phyloP scores from a whole-genome alignment of 2,888 invertebrate genomes.

The Ectemnius continuus region DNA sequence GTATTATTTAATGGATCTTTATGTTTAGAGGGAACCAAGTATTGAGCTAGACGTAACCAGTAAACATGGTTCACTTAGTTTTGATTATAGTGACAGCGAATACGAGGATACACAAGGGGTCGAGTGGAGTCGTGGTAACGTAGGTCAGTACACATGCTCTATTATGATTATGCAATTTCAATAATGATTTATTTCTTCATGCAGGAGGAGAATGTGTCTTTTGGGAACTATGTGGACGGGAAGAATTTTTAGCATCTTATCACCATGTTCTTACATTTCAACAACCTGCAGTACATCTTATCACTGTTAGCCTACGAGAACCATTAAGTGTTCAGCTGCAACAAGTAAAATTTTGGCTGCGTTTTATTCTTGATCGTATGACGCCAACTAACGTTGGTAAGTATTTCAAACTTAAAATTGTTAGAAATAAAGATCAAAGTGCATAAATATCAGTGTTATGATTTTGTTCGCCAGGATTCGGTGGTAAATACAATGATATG shows the following conservation, averaged over 20 bases:
- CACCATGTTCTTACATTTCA: constrained; percentile 83
- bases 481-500: constrained; percentile 72
- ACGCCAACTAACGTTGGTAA: constrained; percentile 82
- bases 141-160: constrained; percentile 65
- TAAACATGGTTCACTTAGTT: constrained; percentile 81
- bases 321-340: constrained; percentile 83
- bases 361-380: constrained; percentile 85
- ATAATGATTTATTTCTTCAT: neutral
- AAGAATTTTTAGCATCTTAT: constrained; percentile 84
- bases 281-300: constrained; percentile 81
- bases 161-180: no score
- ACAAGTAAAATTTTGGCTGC: constrained; percentile 86
- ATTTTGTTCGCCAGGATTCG: constrained; percentile 67
- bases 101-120: constrained; percentile 76
- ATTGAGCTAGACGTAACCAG: constrained; percentile 82
- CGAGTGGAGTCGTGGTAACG: constrained; percentile 73
- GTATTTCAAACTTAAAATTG: constrained; percentile 9
- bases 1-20: constrained; percentile 22
- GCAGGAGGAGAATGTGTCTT: constrained; percentile 79
- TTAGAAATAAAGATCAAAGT: no score
- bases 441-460: constrained; percentile 1
- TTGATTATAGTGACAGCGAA: constrained; percentile 79
- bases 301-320: constrained; percentile 85
- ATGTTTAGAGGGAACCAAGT: constrained; percentile 77
- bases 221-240: constrained; percentile 89